Conservation (phyloP, 2,797 vertebrate genomes). For the Scomberomorus guttatus region DNA sequence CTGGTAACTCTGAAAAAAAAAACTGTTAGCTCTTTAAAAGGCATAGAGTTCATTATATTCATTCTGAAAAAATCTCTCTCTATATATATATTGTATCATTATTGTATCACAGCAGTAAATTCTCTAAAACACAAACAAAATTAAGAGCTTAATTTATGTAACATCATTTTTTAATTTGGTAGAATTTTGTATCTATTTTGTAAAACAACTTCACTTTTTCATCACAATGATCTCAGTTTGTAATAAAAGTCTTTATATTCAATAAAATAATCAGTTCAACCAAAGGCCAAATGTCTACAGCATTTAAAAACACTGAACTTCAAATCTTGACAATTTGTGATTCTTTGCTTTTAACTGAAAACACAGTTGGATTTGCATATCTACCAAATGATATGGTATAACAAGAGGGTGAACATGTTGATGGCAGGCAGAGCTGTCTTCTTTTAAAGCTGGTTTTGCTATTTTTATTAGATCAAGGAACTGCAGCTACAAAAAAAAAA, state of each 20-base stretch:
- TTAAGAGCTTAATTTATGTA: slow-evolving; percentile 15
- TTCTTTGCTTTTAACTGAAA: slow-evolving; percentile 20
- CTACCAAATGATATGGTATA: slow-evolving; percentile 22
- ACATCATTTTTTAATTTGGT: slow-evolving; percentile 3
- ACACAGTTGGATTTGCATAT: slow-evolving; percentile 23
- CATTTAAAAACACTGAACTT: not conserved
- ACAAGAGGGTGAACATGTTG: slow-evolving; percentile 15
- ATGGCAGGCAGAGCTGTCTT: slow-evolving; percentile 46
- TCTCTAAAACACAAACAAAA: slow-evolving; percentile 1
- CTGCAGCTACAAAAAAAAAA: slow-evolving; percentile 40
- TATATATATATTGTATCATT: too few relatives aligned
- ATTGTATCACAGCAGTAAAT: slow-evolving; percentile 19
- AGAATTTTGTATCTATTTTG: too few relatives aligned
- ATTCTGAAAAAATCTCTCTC: slow-evolving; percentile 20
- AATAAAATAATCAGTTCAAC: slow-evolving; percentile 2
- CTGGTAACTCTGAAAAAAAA: slow-evolving; percentile 60
- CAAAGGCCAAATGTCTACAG: not conserved
- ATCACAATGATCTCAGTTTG: not conserved
- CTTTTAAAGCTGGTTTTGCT: slow-evolving; percentile 43
- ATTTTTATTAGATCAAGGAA: slow-evolving; percentile 72
- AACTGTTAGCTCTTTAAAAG: slow-evolving; percentile 66
- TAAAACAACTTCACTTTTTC: not conserved
- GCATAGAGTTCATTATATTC: slow-evolving; percentile 61
- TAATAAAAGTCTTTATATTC: not conserved
- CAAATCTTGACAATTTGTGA: slow-evolving; percentile 9